These are phyloP conservation scores for Clupea harengus DNA, from an alignment of 2,113 vertebrate genomes.

Conservation along the genomic window DNA sequence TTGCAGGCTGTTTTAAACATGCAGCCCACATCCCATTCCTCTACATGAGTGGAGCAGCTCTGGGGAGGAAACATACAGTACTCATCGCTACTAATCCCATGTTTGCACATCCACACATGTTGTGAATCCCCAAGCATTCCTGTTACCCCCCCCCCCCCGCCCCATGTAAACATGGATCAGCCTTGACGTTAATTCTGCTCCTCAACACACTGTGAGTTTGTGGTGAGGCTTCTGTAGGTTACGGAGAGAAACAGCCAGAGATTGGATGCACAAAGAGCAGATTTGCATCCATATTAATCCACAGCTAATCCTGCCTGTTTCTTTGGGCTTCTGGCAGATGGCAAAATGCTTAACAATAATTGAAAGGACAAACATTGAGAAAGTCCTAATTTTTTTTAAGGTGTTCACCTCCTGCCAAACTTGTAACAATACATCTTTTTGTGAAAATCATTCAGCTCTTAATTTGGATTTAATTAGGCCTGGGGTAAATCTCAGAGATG, in stretches of 20 bases:
- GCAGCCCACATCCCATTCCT: not conserved
- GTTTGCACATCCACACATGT: not conserved
- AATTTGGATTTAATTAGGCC: not conserved
- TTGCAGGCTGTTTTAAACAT: not conserved
- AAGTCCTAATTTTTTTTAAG: not conserved
- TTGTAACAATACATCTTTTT: not conserved
- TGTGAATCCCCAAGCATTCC: no score
- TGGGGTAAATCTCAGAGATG: not conserved
- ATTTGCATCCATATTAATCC: not conserved
- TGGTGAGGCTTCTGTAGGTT: not conserved
- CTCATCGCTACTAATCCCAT: not conserved
- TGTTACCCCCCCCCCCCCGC: no score
- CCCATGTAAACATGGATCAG: no score
- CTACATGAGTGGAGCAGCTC: not conserved
- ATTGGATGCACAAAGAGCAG: not conserved
- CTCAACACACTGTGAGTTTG: not conserved
- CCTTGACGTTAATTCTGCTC: not conserved
- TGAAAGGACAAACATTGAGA: not conserved
- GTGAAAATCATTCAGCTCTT: not conserved
- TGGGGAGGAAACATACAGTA: not conserved
- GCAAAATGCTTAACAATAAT: not conserved
- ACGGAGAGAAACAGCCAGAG: not conserved
- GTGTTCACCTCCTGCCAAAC: not conserved
- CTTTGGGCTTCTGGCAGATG: not conserved
- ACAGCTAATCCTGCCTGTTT: not conserved